Conservation (phyloP, 2,113 vertebrate species). For the Emydura subglobosa region DNA sequence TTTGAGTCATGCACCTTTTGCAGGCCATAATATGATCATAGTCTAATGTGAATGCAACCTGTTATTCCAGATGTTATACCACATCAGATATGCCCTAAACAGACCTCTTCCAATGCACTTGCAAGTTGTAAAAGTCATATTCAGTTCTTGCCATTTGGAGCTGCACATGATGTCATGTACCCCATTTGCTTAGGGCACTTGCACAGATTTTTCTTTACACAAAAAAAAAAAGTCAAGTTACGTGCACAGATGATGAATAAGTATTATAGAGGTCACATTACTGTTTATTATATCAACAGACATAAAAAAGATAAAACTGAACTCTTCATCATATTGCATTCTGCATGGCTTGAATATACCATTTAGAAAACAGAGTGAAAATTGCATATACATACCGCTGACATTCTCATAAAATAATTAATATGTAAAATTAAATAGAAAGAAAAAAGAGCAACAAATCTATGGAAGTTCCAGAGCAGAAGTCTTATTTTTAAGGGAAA, state of each 20-base stretch:
- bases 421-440: not conserved
- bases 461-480: not conserved
- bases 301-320: not conserved
- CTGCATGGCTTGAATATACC: not conserved
- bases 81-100: not conserved
- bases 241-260: not conserved
- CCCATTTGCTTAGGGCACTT: not conserved
- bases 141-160: not conserved
- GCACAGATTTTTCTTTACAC: not conserved
- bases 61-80: not conserved
- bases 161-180: not conserved
- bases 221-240: not conserved
- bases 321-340: not conserved
- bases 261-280: not conserved
- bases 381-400: not conserved
- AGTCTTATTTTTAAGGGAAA: not conserved
- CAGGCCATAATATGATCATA: not conserved
- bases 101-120: not conserved
- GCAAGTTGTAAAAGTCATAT: fast-evolving
- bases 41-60: not conserved
- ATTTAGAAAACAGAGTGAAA: not conserved
- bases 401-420: not conserved
- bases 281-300: not conserved
- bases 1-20: not conserved
- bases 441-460: not conserved